Base-by-base conservation (phyloP, 2,797 vertebrate genomes). In the Melanotaenia nigrans region DNA sequence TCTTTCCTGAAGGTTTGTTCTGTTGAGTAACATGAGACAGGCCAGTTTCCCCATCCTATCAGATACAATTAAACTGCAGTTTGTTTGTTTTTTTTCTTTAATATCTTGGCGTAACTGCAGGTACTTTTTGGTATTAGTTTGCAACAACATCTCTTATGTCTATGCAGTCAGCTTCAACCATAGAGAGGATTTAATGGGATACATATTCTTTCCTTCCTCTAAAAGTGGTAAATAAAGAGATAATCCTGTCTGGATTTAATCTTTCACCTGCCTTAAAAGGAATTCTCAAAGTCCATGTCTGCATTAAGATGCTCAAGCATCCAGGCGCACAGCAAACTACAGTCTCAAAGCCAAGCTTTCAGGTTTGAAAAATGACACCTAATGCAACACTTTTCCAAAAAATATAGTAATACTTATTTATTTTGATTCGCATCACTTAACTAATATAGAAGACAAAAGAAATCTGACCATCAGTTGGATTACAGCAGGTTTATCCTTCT, bases 391-490 rank as follows among this genome's bases (percentile, higher is more conserved):
- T 63, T 60, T 65, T 42, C 35, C 47, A 38, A 76, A 47, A 79
- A 42, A 69, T 61, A 45, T 2, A 22, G 10, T 33, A 54, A 68
- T 69, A 61, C 4, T 20, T 53, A n/a, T 59, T 62, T 18, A 47
- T 72, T 61, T 28, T 49, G 68, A 7, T 22, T 75, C 33, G 56
- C 61, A 67, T 69, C 74, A 61, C 47, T 73, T 75, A 71, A 71
- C 63, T 65, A 7, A 68, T 60, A 13, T 49, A 59, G 32, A 74
- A 3, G 77, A 63, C 54, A 61, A 55, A 69, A 53, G 63, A 68
- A 47, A 63, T 68, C 75, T 73, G 35, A 53, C 64, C 77, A 57
- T 65, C 58, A 59, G 58, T 74, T 83, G 82, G 79, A 88, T 87
- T 85, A 80, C 33, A 69, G 68, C 53, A 74, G 65, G 61, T 78